phyloP scores from a whole-genome alignment of 1,140 invertebrate genomes.

The Ylistrum balloti region DNA sequence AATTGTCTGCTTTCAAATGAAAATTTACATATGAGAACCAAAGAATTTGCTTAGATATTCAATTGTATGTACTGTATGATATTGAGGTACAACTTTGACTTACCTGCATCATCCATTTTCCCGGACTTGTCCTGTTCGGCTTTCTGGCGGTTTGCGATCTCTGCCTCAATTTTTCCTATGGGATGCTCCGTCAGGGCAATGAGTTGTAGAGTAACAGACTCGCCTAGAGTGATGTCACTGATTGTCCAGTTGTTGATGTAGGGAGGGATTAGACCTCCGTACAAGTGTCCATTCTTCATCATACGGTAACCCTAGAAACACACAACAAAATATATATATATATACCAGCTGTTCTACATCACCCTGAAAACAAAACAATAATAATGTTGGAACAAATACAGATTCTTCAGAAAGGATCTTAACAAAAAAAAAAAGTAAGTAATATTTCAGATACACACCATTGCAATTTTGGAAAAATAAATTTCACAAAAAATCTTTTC shows the following conservation, averaged over 20 bases:
- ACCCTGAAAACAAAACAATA: background rate
- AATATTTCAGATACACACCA: background rate
- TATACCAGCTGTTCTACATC: too few relatives aligned
- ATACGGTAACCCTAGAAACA: slow-evolving; percentile 81
- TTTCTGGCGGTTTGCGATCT: slow-evolving; percentile 42
- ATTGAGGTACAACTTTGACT: background rate
- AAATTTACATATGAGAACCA: too few relatives aligned
- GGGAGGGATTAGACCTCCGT: slow-evolving; percentile 80
- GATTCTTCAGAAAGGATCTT: background rate
- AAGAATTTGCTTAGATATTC: too few relatives aligned
- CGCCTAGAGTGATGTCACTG: slow-evolving; percentile 79
- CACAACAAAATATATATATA: slow-evolving; percentile 45
- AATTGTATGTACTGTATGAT: slow-evolving; percentile 36
- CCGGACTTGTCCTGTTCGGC: background rate
- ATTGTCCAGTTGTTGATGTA: slow-evolving; percentile 79
- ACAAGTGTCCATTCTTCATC: slow-evolving; percentile 81
- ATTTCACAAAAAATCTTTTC: too few relatives aligned
- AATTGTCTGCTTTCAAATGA: too few relatives aligned
- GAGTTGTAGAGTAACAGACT: slow-evolving; percentile 80
- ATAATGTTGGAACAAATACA: background rate
- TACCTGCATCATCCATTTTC: background rate
- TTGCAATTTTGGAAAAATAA: too few relatives aligned
- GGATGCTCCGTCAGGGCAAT: slow-evolving; percentile 82
- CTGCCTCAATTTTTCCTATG: slow-evolving; percentile 71
- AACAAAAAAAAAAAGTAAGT: background rate